These are phyloP conservation scores for Brienomyrus brachyistius DNA, from an alignment of 2,113 vertebrate genomes.

Conservation along the genomic window DNA sequence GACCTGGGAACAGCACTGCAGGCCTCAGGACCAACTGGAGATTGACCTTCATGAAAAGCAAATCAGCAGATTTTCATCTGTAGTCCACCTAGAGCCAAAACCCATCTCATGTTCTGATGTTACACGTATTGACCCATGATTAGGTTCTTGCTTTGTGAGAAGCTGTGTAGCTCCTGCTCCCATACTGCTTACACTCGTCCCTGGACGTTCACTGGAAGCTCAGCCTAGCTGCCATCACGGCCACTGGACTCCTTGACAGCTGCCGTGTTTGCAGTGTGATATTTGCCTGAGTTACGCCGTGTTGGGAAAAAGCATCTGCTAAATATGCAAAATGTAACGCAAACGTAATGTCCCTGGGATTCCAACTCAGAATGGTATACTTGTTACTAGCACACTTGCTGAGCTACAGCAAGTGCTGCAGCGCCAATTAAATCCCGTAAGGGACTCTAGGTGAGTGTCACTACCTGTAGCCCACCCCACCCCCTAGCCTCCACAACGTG, in stretches of 20 bases:
- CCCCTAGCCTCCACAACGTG: not conserved
- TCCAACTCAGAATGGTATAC: not conserved
- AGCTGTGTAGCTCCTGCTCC: not conserved
- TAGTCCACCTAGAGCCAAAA: not conserved
- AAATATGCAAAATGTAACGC: not conserved
- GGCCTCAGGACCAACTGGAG: not conserved
- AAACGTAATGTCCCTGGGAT: not conserved
- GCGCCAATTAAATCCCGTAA: not conserved
- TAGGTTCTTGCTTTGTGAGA: not conserved
- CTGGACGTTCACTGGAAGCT: not conserved
- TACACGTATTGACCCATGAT: not conserved
- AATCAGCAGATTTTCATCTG: not conserved
- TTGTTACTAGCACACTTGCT: not conserved
- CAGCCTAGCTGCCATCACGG: not conserved
- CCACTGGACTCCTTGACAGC: not conserved
- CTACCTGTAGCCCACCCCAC: too few species aligned
- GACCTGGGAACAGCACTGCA: constrained; percentile 62
- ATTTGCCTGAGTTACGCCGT: not conserved
- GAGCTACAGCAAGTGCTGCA: not conserved
- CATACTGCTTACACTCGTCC: not conserved
- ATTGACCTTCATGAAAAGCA: not conserved
- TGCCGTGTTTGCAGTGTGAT: not conserved
- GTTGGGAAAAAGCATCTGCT: not conserved
- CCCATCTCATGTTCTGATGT: not conserved
- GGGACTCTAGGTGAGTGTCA: not conserved